Conservation (phyloP, 2,888 invertebrate species). For the Drosophila melanosoma region DNA sequence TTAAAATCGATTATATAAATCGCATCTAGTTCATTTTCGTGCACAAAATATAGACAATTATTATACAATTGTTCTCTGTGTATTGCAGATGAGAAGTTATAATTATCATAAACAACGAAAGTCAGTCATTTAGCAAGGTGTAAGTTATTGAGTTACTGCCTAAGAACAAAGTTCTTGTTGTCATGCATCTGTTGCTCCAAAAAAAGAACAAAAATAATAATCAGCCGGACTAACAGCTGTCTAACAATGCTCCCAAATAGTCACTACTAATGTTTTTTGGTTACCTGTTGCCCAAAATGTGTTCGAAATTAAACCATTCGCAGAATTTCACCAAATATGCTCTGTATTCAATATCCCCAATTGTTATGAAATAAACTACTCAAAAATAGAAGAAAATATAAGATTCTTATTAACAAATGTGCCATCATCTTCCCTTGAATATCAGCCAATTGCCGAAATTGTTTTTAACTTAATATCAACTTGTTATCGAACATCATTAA, state of each 20-base stretch:
- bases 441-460: background rate
- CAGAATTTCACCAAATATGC: background rate
- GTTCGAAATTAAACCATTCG: background rate
- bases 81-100: slow-evolving; percentile 68
- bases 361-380: background rate
- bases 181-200: slow-evolving; percentile 7
- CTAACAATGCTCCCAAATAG: slow-evolving; percentile 7
- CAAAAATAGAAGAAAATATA: background rate
- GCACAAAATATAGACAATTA: slow-evolving; percentile 5
- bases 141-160: slow-evolving; percentile 54
- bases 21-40: background rate
- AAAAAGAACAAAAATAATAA: background rate
- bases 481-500: background rate
- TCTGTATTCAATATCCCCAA: background rate
- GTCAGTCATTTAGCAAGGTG: slow-evolving; percentile 49
- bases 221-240: slow-evolving; percentile 3
- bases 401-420: background rate
- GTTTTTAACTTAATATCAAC: slow-evolving; percentile 19
- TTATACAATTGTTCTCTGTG: slow-evolving; percentile 28
- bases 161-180: slow-evolving; percentile 11
- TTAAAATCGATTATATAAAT: slow-evolving; percentile 40
- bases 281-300: background rate
- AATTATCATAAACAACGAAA: slow-evolving; percentile 33
- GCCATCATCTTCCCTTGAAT: background rate
- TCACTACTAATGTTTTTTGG: background rate